phyloP scores from a whole-genome alignment of 2,888 invertebrate genomes.

The Megamerina dolium region DNA sequence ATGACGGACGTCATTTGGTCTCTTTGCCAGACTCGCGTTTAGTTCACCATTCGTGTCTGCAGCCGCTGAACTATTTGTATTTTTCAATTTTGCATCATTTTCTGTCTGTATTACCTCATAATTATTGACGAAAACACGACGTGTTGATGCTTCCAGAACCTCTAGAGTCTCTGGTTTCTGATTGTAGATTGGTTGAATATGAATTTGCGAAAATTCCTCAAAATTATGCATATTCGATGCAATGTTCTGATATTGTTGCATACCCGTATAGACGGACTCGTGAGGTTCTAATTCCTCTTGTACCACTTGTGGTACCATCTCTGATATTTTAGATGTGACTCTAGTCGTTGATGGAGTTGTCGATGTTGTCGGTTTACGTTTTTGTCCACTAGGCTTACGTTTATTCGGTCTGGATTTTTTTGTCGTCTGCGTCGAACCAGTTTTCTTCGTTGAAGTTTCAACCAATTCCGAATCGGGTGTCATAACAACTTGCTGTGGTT shows the following conservation, averaged over 20 bases:
- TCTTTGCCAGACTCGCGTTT: constrained; percentile 27
- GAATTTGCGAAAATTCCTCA: constrained; percentile 28
- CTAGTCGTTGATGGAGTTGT: constrained; percentile 22
- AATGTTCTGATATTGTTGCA: constrained; percentile 39
- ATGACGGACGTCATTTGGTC: constrained; percentile 23
- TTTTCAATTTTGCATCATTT: constrained; percentile 5
- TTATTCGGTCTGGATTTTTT: constrained; percentile 38
- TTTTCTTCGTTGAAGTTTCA: constrained; percentile 35
- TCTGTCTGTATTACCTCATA: constrained; percentile 37
- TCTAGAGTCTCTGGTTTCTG: constrained; percentile 25
- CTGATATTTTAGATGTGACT: constrained; percentile 15
- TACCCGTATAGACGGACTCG: constrained; percentile 42
- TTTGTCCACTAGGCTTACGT: constrained; percentile 38
- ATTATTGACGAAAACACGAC: constrained; percentile 40
- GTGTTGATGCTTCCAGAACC: constrained; percentile 36
- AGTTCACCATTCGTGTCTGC: constrained; percentile 20
- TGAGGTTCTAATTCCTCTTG: constrained; percentile 38
- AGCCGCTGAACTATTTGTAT: constrained; percentile 8
- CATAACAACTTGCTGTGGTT: constrained; percentile 47
- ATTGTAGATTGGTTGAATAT: constrained; percentile 40
- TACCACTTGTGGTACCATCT: constrained; percentile 32
- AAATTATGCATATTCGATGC: constrained; percentile 36
- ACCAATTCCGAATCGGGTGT: constrained; percentile 49
- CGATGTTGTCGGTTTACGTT: constrained; percentile 32
- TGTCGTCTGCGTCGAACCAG: constrained; percentile 24